Evolutionary conservation across 2,888 invertebrate genomes (phyloP).

Genomic region (Aleiodes alternator): DNA sequence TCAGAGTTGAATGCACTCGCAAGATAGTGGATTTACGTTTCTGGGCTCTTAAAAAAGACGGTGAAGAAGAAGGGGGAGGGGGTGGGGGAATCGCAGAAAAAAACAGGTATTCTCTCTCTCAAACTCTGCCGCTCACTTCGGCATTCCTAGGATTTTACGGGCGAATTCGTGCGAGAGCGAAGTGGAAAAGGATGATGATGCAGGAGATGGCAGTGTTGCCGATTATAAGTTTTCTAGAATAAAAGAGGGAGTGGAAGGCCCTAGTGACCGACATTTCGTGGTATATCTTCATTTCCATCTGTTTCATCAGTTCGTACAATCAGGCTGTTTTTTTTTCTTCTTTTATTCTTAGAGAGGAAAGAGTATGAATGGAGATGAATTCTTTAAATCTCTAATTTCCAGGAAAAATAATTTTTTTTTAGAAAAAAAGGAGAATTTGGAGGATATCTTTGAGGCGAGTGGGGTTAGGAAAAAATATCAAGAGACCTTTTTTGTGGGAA

Average conservation of each 20-base stretch:
- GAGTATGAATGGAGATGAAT: too few species aligned
- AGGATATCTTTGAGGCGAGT: too few species aligned
- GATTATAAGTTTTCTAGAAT: slow-evolving; percentile 39
- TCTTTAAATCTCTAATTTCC: too few species aligned
- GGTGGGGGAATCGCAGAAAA: not conserved
- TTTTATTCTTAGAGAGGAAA: not conserved
- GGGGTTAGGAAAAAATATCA: too few species aligned
- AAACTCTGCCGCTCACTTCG: slow-evolving; percentile 1
- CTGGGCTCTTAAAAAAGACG: not conserved
- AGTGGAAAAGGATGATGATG: slow-evolving; percentile 32
- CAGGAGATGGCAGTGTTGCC: slow-evolving; percentile 1
- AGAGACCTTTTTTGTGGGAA: too few species aligned
- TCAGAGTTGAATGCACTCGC: slow-evolving; percentile 27
- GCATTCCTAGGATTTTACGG: slow-evolving; percentile 28
- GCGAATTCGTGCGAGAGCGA: slow-evolving; percentile 32
- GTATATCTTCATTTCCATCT: slow-evolving; percentile 62
- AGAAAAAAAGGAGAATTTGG: too few species aligned
- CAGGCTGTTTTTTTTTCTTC: not conserved
- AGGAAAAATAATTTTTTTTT: too few species aligned
- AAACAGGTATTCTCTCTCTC: not conserved
- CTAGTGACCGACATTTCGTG: slow-evolving; percentile 70
- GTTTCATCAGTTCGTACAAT: slow-evolving; percentile 54
- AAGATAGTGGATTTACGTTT: slow-evolving; percentile 27
- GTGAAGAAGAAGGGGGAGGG: slow-evolving; percentile 8
- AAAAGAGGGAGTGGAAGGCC: slow-evolving; percentile 60